These are phyloP conservation scores for Tetranychus truncatus DNA, from an alignment of 2,888 invertebrate genomes.

Conservation along the genomic window DNA sequence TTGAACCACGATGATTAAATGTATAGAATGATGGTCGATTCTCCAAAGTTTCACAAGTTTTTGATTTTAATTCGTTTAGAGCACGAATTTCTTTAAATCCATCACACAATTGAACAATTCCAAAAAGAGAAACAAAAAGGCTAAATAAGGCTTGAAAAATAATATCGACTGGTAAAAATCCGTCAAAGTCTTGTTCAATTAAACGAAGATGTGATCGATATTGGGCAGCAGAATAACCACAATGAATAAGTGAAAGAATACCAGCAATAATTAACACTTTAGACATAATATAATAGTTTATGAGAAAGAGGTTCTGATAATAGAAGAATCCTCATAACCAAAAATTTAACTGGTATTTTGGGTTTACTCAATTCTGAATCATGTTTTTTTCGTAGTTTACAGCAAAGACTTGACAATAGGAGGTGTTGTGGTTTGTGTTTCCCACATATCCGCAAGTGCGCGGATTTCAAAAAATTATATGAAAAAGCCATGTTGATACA, in stretches of 20 bases:
- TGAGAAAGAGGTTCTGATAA: conserved; percentile 30
- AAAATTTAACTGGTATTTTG: no score
- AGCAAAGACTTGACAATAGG: no score
- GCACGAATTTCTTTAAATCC: conserved; percentile 80
- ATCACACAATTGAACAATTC: conserved; percentile 67
- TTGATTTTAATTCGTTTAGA: conserved; percentile 67
- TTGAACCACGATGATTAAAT: conserved; percentile 69
- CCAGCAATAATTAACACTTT: conserved; percentile 51
- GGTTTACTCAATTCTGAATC: no score
- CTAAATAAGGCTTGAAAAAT: conserved; percentile 67
- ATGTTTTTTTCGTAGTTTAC: no score
- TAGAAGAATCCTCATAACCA: no score
- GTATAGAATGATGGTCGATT: conserved; percentile 76
- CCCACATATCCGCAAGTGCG: no score
- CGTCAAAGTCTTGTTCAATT: conserved; percentile 69
- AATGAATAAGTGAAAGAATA: conserved; percentile 60
- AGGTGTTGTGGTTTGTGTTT: no score
- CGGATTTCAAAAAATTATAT: no score
- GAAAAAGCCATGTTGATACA: no score
- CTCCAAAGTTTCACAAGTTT: conserved; percentile 60
- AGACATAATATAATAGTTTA: conserved; percentile 48
- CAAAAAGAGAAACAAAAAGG: conserved; percentile 66
- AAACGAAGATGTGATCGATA: conserved; percentile 62
- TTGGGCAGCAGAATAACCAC: conserved; percentile 80
- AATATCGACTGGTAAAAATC: conserved; percentile 61